Evolutionary conservation across 2,888 invertebrate species (phyloP).

Genomic region (Heliconius sara): DNA sequence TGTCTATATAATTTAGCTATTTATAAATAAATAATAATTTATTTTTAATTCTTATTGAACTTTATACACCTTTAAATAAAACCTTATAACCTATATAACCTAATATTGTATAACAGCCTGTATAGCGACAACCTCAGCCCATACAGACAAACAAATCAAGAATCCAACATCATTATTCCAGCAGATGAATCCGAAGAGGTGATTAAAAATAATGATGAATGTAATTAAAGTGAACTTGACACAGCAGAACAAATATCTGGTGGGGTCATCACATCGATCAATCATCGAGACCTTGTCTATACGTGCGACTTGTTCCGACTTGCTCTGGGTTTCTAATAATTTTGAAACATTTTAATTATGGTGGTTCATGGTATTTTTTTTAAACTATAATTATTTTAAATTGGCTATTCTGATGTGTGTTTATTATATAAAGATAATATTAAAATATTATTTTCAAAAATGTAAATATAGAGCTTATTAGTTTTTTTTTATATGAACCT

Average conservation of each 20-base stretch:
- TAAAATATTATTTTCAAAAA: not conserved
- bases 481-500: not conserved
- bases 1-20: no score
- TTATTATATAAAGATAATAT: not conserved
- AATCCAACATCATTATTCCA: slow-evolving; percentile 37
- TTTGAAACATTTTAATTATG: slow-evolving; percentile 49
- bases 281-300: slow-evolving; percentile 66
- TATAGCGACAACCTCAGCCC: not conserved
- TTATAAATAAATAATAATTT: not conserved
- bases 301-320: slow-evolving; percentile 50
- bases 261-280: slow-evolving; percentile 71
- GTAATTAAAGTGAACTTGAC: slow-evolving; percentile 72
- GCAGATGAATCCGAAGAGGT: slow-evolving; percentile 42
- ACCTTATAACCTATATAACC: no score
- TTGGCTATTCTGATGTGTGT: not conserved
- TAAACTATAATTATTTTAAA: slow-evolving; percentile 27
- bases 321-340: slow-evolving; percentile 50
- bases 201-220: slow-evolving; percentile 57
- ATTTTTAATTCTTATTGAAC: not conserved
- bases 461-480: not conserved
- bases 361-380: slow-evolving; percentile 41
- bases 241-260: slow-evolving; percentile 65
- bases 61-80: not conserved
- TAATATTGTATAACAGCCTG: not conserved
- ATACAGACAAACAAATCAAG: slow-evolving; percentile 5